A percentile compares a stretch with the other conserved stretches of the same genome.
phyloP scores from a whole-genome alignment of 2,888 invertebrate genomes.

The Hirtodrosophila cameraria region DNA sequence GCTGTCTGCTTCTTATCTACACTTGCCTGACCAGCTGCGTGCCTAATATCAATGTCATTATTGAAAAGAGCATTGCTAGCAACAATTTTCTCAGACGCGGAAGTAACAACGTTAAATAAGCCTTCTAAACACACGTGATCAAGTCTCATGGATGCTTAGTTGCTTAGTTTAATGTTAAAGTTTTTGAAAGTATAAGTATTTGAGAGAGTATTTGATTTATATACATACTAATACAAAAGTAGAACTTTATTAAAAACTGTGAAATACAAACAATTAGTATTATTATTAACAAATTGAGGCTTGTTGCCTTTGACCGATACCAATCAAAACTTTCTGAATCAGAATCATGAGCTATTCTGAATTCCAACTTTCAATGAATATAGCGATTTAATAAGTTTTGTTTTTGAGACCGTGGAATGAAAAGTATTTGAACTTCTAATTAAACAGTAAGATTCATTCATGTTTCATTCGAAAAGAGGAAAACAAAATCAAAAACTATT shows the following conservation, averaged over 20 bases:
- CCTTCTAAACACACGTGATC: background rate
- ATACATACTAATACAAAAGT: constrained; percentile 34
- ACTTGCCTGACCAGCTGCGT: constrained; percentile 85
- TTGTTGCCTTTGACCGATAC: too few relatives aligned
- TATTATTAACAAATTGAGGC: too few relatives aligned
- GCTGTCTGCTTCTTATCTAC: constrained; percentile 92
- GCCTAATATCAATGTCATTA: constrained; percentile 74
- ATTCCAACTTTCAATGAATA: too few relatives aligned
- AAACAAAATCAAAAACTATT: too few relatives aligned
- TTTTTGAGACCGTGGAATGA: too few relatives aligned
- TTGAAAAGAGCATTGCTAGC: constrained; percentile 70
- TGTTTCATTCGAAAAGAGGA: too few relatives aligned
- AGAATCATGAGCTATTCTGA: too few relatives aligned
- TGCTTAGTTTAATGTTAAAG: constrained; percentile 43
- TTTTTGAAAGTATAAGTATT: constrained; percentile 25
- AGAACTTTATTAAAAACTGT: constrained; percentile 38
- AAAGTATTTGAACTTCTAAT: too few relatives aligned
- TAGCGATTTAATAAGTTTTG: too few relatives aligned
- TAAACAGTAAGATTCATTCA: too few relatives aligned
- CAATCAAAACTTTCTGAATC: too few relatives aligned
- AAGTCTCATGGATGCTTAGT: constrained; percentile 19
- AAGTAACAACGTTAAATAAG: constrained; percentile 38
- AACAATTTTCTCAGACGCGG: constrained; percentile 67
- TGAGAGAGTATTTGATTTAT: constrained; percentile 64
- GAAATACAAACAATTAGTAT: too few relatives aligned